Conservation (phyloP, 2,113 vertebrate species). For the Nerophis ophidion region DNA sequence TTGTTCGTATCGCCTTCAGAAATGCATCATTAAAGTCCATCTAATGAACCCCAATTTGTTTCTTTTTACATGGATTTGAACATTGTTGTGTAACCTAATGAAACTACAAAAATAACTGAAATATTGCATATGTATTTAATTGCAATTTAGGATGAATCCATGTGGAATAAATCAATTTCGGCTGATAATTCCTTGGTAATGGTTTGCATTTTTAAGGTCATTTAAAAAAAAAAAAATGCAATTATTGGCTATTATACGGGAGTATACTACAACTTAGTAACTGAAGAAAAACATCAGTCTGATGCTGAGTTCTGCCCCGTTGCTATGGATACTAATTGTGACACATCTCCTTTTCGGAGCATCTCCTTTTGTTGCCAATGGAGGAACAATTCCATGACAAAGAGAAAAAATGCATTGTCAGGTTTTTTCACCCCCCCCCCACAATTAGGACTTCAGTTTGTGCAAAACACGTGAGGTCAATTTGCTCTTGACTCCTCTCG, state of each 20-base stretch:
- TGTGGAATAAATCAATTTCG: background rate
- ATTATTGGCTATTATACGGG: too few species aligned
- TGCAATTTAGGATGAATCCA: background rate
- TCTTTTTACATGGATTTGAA: background rate
- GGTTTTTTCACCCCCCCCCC: too few species aligned
- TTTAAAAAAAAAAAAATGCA: too few species aligned
- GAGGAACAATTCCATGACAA: constrained; percentile 42
- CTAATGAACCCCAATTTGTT: background rate
- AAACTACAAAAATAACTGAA: background rate
- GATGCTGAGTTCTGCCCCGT: constrained; percentile 7
- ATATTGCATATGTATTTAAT: background rate
- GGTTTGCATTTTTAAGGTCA: background rate
- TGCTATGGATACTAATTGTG: constrained; percentile 8
- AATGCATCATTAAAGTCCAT: background rate
- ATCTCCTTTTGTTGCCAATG: constrained; percentile 21
- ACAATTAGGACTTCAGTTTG: constrained; percentile 39
- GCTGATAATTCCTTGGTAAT: background rate
- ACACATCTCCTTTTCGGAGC: constrained; percentile 8
- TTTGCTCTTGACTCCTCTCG: constrained; percentile 33
- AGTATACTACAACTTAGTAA: too few species aligned
- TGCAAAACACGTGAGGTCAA: constrained; percentile 33
- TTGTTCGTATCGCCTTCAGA: background rate
- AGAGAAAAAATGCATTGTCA: constrained; percentile 41
- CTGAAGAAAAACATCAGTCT: background rate
- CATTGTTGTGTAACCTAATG: background rate